These are phyloP conservation scores for Pseudoips prasinana DNA, from an alignment of 2,888 invertebrate genomes.

Conservation along the genomic window DNA sequence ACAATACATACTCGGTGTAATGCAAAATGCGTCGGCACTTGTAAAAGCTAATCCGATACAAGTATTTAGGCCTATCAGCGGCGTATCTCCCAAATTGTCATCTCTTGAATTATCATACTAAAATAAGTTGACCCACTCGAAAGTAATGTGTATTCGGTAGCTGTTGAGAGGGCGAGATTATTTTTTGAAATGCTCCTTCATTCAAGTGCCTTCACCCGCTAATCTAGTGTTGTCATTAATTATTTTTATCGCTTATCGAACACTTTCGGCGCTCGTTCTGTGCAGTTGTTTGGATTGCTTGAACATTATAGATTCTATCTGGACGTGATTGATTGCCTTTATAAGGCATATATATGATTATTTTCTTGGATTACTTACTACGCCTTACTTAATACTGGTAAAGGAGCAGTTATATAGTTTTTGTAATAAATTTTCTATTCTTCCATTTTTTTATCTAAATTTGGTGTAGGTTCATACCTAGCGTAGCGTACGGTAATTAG, in stretches of 20 bases:
- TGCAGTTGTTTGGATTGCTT: constrained; percentile 54
- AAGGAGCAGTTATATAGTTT: no score
- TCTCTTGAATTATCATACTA: constrained; percentile 60
- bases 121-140: constrained; percentile 76
- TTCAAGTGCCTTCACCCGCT: constrained; percentile 72
- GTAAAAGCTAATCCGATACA: no score
- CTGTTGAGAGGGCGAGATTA: constrained; percentile 76
- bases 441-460: no score
- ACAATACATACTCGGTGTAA: no score
- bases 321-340: constrained; percentile 38
- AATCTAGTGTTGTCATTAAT: constrained; percentile 79
- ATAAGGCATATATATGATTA: constrained; percentile 21
- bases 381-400: no score
- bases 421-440: no score
- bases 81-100: constrained; percentile 29
- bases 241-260: constrained; percentile 80
- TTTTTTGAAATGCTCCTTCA: constrained; percentile 79
- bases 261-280: constrained; percentile 67
- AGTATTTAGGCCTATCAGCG: constrained; percentile 16
- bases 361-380: no score
- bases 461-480: no score
- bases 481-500: no score
- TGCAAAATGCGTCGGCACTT: constrained; percentile 3
- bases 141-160: constrained; percentile 71
- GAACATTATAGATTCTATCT: constrained; percentile 43